These are phyloP conservation scores for Gobionotothen gibberifrons DNA, from an alignment of 2,797 vertebrate genomes.

Conservation along the genomic window DNA sequence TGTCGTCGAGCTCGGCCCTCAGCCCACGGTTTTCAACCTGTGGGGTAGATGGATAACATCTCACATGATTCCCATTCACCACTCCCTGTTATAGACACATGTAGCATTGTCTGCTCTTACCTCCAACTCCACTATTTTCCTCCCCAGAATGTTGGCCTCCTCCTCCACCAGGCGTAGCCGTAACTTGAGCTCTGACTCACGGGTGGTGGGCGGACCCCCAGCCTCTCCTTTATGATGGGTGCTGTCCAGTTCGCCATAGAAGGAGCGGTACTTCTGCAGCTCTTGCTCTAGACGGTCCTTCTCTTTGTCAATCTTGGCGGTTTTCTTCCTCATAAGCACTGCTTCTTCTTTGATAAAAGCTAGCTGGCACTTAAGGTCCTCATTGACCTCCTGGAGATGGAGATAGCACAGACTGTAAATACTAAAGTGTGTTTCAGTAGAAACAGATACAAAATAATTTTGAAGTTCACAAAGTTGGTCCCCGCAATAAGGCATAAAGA, in stretches of 20 bases:
- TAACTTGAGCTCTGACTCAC: slow-evolving; percentile 96
- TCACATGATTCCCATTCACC: not conserved
- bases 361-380: slow-evolving; percentile 96
- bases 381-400: slow-evolving; percentile 88
- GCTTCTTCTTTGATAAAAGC: slow-evolving; percentile 97
- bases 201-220: slow-evolving; percentile 93
- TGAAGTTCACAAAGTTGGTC: slow-evolving; percentile 15
- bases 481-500: slow-evolving; percentile 25
- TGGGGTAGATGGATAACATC: not conserved
- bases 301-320: slow-evolving; percentile 96
- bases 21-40: slow-evolving; percentile 94
- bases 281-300: slow-evolving; percentile 95
- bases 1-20: slow-evolving; percentile 94
- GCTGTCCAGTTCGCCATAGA: slow-evolving; percentile 96
- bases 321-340: slow-evolving; percentile 95
- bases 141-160: slow-evolving; percentile 95
- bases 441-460: slow-evolving; percentile 4
- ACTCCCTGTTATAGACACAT: not conserved
- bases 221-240: slow-evolving; percentile 96
- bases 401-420: not conserved
- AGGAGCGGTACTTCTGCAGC: slow-evolving; percentile 95
- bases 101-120: slow-evolving; percentile 53
- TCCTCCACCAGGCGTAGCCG: slow-evolving; percentile 95
- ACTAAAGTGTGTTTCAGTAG: not conserved
- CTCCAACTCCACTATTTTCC: slow-evolving; percentile 97